These are phyloP conservation scores for Bolborhynchus lineola DNA, from an alignment of 2,113 vertebrate genomes.

Conservation along the genomic window DNA sequence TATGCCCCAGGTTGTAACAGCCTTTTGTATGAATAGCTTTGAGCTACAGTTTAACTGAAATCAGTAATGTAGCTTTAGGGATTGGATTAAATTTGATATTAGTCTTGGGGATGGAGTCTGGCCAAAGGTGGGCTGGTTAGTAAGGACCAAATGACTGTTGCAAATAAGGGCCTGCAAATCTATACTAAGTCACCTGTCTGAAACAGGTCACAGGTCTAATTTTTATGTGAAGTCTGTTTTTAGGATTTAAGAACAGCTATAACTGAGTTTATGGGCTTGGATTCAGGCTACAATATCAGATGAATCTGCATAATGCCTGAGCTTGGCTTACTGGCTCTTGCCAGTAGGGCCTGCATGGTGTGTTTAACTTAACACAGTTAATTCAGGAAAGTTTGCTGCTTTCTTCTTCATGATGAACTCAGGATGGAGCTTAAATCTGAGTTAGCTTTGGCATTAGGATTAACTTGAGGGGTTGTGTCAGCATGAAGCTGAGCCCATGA, in stretches of 20 bases:
- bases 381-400: not conserved
- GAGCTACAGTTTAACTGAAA: not conserved
- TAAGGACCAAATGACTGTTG: not conserved
- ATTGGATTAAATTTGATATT: not conserved
- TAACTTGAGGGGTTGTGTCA: not conserved
- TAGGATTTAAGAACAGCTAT: not conserved
- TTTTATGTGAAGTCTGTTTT: not conserved
- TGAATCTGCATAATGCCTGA: not conserved
- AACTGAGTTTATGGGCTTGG: not conserved
- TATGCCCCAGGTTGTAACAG: not conserved
- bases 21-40: not conserved
- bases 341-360: not conserved
- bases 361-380: not conserved
- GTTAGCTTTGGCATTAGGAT: not conserved
- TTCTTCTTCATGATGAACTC: not conserved
- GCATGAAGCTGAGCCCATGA: not conserved
- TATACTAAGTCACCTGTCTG: not conserved
- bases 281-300: not conserved
- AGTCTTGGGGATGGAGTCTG: not conserved
- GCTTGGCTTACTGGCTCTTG: not conserved
- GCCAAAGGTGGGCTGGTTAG: not conserved
- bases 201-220: not conserved
- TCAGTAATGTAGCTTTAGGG: not conserved
- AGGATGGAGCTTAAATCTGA: not conserved
- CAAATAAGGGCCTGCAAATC: not conserved